A percentile compares a stretch with the other conserved stretches of the same genome.
Conservation (phyloP, 37 sponge, comb jelly and placozoan genomes). For the Aplysina aerophoba region DNA sequence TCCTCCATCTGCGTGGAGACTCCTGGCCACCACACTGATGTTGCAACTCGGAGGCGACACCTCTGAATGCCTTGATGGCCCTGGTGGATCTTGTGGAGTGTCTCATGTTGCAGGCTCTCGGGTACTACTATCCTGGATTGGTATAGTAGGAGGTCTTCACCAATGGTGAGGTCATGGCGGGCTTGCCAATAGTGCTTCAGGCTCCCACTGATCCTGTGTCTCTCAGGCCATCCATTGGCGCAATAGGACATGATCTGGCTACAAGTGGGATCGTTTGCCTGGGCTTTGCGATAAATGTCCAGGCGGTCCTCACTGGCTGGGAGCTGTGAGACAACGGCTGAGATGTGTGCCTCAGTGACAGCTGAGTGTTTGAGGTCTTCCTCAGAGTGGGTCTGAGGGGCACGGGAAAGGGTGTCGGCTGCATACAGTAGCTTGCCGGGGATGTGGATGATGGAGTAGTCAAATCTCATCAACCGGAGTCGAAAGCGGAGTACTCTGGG, state of each 20-base stretch:
- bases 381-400: too few species aligned
- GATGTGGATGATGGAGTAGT: slow-evolving; percentile 12
- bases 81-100: not conserved
- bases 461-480: slow-evolving; percentile 24
- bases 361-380: too few species aligned
- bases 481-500: slow-evolving; percentile 6
- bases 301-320: slow-evolving; percentile 20
- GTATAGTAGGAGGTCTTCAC: not conserved
- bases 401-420: too few species aligned
- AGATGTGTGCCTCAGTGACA: not conserved
- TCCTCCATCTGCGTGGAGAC: not conserved
- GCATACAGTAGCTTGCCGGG: slow-evolving; percentile 1
- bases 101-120: not conserved
- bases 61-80: slow-evolving; percentile 39
- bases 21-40: slow-evolving; percentile 34
- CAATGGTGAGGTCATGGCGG: too few species aligned
- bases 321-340: not conserved
- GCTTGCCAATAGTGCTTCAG: not conserved
- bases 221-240: not conserved
- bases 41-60: not conserved
- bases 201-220: not conserved
- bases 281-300: not conserved
- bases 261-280: slow-evolving; percentile 13
- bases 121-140: not conserved
- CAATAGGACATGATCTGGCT: not conserved